Percentiles rank a stretch among this genome's conserved stretches.
phyloP scores from a whole-genome alignment of 2,797 vertebrate genomes.

The Phoxinus dragarum region DNA sequence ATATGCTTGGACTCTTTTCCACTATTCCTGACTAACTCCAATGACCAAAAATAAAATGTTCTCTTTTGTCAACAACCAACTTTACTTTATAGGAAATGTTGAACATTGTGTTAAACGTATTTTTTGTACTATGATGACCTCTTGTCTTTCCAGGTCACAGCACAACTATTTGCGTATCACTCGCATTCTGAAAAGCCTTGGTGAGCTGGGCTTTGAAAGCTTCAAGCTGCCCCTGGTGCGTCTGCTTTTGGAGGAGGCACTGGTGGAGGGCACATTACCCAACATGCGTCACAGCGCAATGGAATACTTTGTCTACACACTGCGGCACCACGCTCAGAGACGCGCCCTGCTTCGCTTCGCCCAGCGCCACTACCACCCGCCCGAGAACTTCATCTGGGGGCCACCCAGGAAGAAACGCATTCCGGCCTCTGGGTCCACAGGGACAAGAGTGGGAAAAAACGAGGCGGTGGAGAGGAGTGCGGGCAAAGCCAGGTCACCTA shows the following conservation, averaged over 20 bases:
- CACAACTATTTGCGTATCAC: conserved; percentile 99
- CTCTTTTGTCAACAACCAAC: background rate
- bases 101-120: background rate
- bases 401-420: conserved; percentile 77
- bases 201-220: conserved; percentile 94
- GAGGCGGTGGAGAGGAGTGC: conserved; percentile 60
- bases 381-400: conserved; percentile 95
- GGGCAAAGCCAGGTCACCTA: conserved; percentile 43
- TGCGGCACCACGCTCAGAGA: conserved; percentile 88
- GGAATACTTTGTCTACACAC: conserved; percentile 96
- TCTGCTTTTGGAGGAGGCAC: conserved; percentile 91
- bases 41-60: background rate
- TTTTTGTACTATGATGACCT: background rate
- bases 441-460: conserved; percentile 67
- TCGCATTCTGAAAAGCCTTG: conserved; percentile 96
- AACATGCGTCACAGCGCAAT: conserved; percentile 95
- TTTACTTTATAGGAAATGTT: background rate
- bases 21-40: background rate
- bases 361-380: conserved; percentile 86
- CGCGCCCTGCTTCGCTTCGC: conserved; percentile 91
- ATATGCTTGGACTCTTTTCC: background rate
- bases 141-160: conserved; percentile 83
- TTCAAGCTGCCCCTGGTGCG: conserved; percentile 93
- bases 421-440: conserved; percentile 59
- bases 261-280: conserved; percentile 87